A percentile compares a stretch with the other conserved stretches of the same genome.
These are phyloP conservation scores for Helicoverpa zea DNA, from an alignment of 1,140 invertebrate species.

Conservation along the genomic window DNA sequence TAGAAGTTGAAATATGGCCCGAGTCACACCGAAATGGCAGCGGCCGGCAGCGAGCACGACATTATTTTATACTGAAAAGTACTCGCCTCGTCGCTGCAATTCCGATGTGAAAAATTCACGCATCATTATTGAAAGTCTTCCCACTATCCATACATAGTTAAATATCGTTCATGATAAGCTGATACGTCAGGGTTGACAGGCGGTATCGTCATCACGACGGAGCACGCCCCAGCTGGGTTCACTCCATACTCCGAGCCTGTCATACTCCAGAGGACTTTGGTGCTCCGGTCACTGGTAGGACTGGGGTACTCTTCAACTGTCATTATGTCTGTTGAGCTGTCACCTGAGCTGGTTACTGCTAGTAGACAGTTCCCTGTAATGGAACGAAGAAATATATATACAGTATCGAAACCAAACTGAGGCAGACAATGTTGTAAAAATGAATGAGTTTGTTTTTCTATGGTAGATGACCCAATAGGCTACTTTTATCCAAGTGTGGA, in stretches of 20 bases:
- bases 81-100: no score
- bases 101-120: no score
- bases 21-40: no score
- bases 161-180: conserved; percentile 63
- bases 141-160: conserved; percentile 57
- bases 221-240: conserved; percentile 70
- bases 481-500: not conserved
- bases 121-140: no score
- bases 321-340: conserved; percentile 60
- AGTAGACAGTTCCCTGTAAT: conserved; percentile 68
- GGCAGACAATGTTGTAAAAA: no score
- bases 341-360: conserved; percentile 68
- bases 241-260: conserved; percentile 53
- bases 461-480: no score
- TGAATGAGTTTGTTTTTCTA: no score
- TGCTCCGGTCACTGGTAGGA: conserved; percentile 53
- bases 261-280: conserved; percentile 63
- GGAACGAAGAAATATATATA: not conserved
- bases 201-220: conserved; percentile 64
- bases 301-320: conserved; percentile 66
- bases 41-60: no score
- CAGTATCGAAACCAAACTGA: no score
- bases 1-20: no score
- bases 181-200: conserved; percentile 61
- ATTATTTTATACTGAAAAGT: no score